Evolutionary conservation across 1,140 invertebrate species (phyloP), one percentile per base, ranked within the genome.

Genomic region (Cydia fagiglandana): DNA sequence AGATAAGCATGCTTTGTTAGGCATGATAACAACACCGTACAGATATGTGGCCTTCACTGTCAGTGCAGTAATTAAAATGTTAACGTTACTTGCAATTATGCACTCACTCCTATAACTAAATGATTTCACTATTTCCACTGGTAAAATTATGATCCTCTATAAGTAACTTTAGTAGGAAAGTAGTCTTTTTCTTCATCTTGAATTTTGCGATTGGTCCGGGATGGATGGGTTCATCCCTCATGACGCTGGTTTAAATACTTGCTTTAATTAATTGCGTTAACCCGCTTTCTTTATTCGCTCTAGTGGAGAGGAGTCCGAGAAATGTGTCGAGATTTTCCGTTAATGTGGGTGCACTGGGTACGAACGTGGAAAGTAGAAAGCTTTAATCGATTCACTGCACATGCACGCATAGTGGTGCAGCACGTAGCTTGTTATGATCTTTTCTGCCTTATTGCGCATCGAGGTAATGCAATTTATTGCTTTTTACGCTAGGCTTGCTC

Each of bases 311-410:
- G 82, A 88, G 85, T 85, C 80, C 78, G 79, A 86, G 84, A 91
- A 90, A 92, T 88, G 85, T 86, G 85, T 85, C 81, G 77, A 91
- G 88, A 91, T 88, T 90, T 90, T 90, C 89, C 87, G 84, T 86
- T 85, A 86, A 86, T 84, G 83, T 79, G 80, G 83, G 80, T 81
- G 86, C 84, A 85, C 79, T 78, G 80, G 79, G 73, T 84, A 84
- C 78, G 83, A 82, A 84, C 81, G 83, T 91, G 87, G 90, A 92
- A 92, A 92, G 91, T 92, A 88, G 91, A 92, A 92, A 92, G 90
- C 89, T 84, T 82, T 84, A 81, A 87, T 86, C 88, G 85, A 88
- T 82, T 90, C 87, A 88, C 84, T 91, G 90, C 88, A 91, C 88
- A 89, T 91, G 88, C 88, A 91, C 86, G 86, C 84, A 86, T 77